These are phyloP conservation scores for Drosophila villosipedis DNA, from an alignment of 2,888 invertebrate genomes.

Conservation along the genomic window DNA sequence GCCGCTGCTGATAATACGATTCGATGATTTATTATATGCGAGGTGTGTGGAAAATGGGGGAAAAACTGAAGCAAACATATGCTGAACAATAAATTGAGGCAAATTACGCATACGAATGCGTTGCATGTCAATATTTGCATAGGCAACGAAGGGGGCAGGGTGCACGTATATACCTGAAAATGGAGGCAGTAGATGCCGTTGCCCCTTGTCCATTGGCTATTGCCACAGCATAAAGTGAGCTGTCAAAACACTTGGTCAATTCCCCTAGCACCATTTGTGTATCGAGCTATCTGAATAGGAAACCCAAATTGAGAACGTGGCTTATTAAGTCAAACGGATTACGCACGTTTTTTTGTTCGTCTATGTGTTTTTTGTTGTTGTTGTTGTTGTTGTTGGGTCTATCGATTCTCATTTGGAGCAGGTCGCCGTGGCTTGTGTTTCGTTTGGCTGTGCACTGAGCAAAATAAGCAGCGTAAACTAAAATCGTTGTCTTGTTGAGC, in stretches of 20 bases:
- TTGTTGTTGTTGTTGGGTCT: slow-evolving; percentile 14
- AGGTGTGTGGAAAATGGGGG: neutral
- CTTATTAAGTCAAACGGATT: slow-evolving; percentile 77
- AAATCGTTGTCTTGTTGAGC: neutral
- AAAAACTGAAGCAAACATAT: slow-evolving; percentile 52
- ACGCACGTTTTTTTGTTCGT: slow-evolving; percentile 50
- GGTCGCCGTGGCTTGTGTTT: slow-evolving; percentile 26
- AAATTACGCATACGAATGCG: slow-evolving; percentile 69
- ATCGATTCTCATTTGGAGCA: slow-evolving; percentile 47
- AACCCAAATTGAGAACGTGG: slow-evolving; percentile 68
- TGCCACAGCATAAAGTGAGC: slow-evolving; percentile 9
- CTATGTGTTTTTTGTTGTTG: neutral
- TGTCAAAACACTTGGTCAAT: slow-evolving; percentile 40
- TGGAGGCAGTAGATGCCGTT: slow-evolving; percentile 11
- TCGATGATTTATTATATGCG: slow-evolving; percentile 52
- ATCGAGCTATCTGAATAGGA: slow-evolving; percentile 14
- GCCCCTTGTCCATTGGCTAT: neutral
- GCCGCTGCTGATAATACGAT: slow-evolving; percentile 33
- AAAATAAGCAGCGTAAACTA: neutral
- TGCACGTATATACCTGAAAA: slow-evolving; percentile 1
- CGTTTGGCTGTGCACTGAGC: slow-evolving; percentile 16
- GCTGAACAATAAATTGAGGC: slow-evolving; percentile 60
- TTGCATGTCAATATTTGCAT: slow-evolving; percentile 74
- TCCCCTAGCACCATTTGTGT: slow-evolving; percentile 4
- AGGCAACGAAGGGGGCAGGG: slow-evolving; percentile 13